These are phyloP conservation scores for Lanistes nyassanus DNA, from an alignment of 1,140 invertebrate genomes.

Conservation along the genomic window DNA sequence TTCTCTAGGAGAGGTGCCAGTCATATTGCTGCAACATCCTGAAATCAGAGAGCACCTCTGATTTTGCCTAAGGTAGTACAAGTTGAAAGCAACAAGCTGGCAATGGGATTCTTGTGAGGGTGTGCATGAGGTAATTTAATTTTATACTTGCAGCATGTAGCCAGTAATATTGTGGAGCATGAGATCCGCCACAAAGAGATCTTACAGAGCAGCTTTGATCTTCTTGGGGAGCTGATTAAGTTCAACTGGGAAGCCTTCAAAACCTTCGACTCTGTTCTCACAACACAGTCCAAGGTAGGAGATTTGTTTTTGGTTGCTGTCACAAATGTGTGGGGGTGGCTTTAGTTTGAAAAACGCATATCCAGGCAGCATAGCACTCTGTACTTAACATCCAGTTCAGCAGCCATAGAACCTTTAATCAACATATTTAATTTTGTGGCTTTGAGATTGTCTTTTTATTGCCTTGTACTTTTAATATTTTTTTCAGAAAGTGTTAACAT, in stretches of 20 bases:
- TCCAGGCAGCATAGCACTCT: no score
- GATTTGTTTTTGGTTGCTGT: neutral
- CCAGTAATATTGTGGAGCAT: slow-evolving; percentile 64
- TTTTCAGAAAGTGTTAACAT: no score
- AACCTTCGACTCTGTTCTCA: slow-evolving; percentile 63
- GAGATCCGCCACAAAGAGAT: slow-evolving; percentile 69
- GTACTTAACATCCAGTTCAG: no score
- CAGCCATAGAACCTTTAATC: no score
- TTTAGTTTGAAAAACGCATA: no score
- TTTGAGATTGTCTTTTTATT: no score
- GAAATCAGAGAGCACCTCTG: neutral
- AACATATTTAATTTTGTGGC: no score
- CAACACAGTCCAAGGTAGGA: slow-evolving; percentile 58
- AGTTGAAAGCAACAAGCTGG: neutral
- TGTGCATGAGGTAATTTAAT: neutral
- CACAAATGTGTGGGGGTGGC: no score
- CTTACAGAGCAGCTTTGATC: slow-evolving; percentile 69
- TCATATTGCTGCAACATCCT: neutral
- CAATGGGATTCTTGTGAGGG: neutral
- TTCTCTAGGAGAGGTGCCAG: no score
- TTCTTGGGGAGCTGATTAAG: slow-evolving; percentile 69
- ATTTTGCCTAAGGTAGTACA: neutral
- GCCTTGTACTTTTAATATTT: no score
- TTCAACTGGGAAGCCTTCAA: slow-evolving; percentile 69
- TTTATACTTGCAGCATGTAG: slow-evolving; percentile 62